Conservation (phyloP, 2,113 vertebrate genomes). For the Caretta caretta region DNA sequence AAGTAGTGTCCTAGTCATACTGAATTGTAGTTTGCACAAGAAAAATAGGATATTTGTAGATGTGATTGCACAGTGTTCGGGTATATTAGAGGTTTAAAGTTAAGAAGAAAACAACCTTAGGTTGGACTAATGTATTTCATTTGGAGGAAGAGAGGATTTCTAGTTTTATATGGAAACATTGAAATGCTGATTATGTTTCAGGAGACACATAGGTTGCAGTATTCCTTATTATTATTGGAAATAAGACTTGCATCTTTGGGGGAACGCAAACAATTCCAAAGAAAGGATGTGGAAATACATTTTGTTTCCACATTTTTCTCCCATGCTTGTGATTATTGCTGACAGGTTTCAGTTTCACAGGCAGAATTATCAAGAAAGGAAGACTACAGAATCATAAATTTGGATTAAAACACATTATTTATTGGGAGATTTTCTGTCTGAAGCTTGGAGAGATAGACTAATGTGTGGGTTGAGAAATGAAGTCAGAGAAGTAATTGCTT, state of each 20-base stretch:
- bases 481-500: slow-evolving; percentile 10
- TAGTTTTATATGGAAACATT: neutral
- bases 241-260: neutral
- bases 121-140: neutral
- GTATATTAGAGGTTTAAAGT: neutral
- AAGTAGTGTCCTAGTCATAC: neutral
- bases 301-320: neutral
- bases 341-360: neutral
- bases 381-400: neutral
- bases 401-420: neutral
- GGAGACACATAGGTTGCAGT: neutral
- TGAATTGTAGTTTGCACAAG: neutral
- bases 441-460: neutral
- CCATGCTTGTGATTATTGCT: neutral
- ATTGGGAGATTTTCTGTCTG: neutral
- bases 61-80: neutral
- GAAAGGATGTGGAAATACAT: neutral
- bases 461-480: neutral
- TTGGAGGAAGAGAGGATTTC: neutral
- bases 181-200: slow-evolving; percentile 4
- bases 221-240: accelerated
- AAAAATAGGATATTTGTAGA: neutral
- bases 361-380: neutral
- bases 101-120: neutral
- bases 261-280: neutral